Evolutionary conservation across 2,797 vertebrate species (phyloP).

Genomic region (Lepus oiostolus): DNA sequence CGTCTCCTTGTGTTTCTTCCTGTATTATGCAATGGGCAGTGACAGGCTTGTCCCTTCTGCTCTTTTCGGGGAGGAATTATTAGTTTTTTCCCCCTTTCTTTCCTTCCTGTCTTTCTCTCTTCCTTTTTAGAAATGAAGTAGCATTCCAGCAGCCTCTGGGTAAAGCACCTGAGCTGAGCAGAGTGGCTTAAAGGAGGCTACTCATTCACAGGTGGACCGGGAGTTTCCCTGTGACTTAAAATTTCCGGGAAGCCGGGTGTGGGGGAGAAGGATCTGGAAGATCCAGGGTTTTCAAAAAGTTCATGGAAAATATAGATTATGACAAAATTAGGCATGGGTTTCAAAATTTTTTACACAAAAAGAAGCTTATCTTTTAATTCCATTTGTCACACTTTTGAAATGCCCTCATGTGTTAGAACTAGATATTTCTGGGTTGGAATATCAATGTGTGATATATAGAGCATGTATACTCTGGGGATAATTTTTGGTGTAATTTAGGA

Average conservation of each 20-base stretch:
- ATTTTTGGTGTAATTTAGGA: background rate
- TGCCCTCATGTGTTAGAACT: background rate
- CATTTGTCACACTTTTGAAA: too few relatives aligned
- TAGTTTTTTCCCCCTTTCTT: background rate
- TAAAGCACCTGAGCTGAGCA: constrained; percentile 6
- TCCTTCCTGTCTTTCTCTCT: background rate
- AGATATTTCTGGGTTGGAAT: constrained; percentile 30
- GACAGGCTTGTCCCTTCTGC: background rate
- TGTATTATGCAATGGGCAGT: background rate
- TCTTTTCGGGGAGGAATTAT: constrained; percentile 43
- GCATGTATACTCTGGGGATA: background rate
- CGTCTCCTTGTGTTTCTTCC: background rate
- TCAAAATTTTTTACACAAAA: too few relatives aligned
- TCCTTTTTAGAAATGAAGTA: background rate
- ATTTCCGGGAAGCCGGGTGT: background rate
- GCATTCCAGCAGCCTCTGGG: background rate
- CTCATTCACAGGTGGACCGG: background rate
- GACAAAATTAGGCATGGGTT: too few relatives aligned
- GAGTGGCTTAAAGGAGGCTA: background rate
- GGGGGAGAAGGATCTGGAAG: background rate
- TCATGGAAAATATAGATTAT: too few relatives aligned
- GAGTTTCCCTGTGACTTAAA: constrained; percentile 4
- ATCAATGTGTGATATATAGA: background rate
- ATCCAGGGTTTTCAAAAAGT: too few relatives aligned
- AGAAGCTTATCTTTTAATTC: too few relatives aligned